Base-by-base conservation (phyloP, 2,797 vertebrate genomes). In the Neoniphon sammara region DNA sequence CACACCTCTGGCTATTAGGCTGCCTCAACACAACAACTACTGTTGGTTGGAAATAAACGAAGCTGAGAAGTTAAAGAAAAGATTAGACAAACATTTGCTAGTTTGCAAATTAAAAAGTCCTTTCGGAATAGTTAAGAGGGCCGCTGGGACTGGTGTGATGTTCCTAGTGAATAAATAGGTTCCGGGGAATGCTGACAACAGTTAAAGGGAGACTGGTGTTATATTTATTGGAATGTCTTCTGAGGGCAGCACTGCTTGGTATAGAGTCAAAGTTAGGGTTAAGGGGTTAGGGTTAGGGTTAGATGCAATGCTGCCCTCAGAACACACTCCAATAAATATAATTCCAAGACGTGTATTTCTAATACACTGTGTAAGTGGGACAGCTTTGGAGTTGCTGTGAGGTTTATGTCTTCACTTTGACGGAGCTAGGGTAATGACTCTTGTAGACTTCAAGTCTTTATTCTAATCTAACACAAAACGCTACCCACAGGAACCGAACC, bases 101-200 rank as follows among this genome's bases (percentile, higher is more conserved):
- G 65, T 75, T 73, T 50, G 7, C 30, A 62, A 83, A 83, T 82
- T 81, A 72, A 88, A 87, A 73, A 17, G 63, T 54, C 12, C 75
- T 66, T 86, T 72, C 58, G 69, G 36, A 80, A 64, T 39, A 75
- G 67, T 70, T 66, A 62, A 78, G 46, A 54, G 46, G 56, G 44
- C 60, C 50, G 50, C 20, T 66, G 73, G 49, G 73, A 47, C 62
- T 59, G 73, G 60, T 49, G 56, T 64, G 70, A 83, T 39, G 68
- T 82, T 86, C 64, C 66, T 70, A 60, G 65, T 73, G 56, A 81
- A 83, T 60, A 65, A 81, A 61, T 62, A 69, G 78, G 50, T 86
- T 78, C 70, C n/a, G 65, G 70, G 56, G 50, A 77, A 64, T 36
- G 72, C 81, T 75, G 78, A 78, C 80, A 83, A 61, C 68, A 77